Evolutionary conservation across 2,797 vertebrate species (phyloP), one percentile per base, ranked within the genome.

Genomic region (Diplodus sargus): DNA sequence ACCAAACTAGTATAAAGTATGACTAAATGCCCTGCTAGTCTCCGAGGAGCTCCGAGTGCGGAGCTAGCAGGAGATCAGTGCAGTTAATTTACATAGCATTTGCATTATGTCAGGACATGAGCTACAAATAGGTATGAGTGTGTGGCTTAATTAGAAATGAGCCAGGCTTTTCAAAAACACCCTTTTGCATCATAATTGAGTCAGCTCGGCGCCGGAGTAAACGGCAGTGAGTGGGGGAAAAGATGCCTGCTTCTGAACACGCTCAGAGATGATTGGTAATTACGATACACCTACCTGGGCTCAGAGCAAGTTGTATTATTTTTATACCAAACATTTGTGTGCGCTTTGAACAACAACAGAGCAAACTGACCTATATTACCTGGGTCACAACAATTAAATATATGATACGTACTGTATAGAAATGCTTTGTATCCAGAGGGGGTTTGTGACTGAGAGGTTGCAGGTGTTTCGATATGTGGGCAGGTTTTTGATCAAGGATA

Each of bases 121-220:
- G 94, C 93, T 95, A 94, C 95, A 95, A 95, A 95, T 95, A 95
- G 94, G 94, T 95, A 94, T 91, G 93, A 94, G 93, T 94, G 92
- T 93, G 92, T 92, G 93, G 92, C 94, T 94, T 96, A 95, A 96
- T 95, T 95, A 94, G 90, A 92, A 93, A 94, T 92, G 92, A 93
- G 93, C 92, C 90, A 89, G 87, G 87, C 93, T 95, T 95, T 94
- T 94, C 90, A 94, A 93, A 94, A 94, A 93, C 92, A 93, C 91
- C 87, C 85, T 87, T 92, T 91, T 90, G 93, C 94, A 95, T 94
- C 94, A 94, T 95, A 94, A 95, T 95, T 90, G 90, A 94, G 92
- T 94, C 92, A 94, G 90, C 86, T 86, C 84, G 48, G 85, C 20
- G 84, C 87, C 54, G 70, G 69, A 86, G 88, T 92, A 91, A 92